These are phyloP conservation scores for Rhimphoctona megacephalus DNA, from an alignment of 2,888 invertebrate species.

Conservation along the genomic window DNA sequence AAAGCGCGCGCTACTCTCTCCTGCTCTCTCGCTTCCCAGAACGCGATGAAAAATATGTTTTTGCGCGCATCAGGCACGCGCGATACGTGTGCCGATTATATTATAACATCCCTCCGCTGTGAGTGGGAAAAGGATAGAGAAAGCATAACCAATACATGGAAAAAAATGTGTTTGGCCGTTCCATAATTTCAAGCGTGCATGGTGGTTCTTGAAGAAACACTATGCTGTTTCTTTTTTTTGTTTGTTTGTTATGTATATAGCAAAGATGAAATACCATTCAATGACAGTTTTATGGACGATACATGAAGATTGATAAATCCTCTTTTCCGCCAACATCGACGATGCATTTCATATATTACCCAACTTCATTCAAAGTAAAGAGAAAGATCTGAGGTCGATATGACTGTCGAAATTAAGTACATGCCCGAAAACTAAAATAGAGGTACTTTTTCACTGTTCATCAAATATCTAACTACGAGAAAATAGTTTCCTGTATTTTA, in stretches of 20 bases:
- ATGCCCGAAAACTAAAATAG: neutral
- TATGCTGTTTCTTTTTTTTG: no score
- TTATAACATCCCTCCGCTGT: constrained; percentile 74
- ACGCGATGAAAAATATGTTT: constrained; percentile 82
- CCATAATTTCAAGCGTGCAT: constrained; percentile 5
- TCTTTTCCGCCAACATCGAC: neutral
- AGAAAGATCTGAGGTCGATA: neutral
- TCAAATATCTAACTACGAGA: neutral
- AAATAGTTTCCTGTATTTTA: neutral
- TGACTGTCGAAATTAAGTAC: neutral
- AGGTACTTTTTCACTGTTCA: neutral
- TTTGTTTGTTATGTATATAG: no score
- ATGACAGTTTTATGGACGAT: constrained; percentile 8
- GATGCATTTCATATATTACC: neutral
- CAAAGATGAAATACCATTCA: constrained; percentile 1
- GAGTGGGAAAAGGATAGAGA: constrained; percentile 10
- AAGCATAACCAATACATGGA: constrained; percentile 11
- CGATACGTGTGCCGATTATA: constrained; percentile 83
- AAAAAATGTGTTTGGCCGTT: constrained; percentile 9
- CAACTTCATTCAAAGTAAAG: neutral
- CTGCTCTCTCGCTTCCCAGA: constrained; percentile 77
- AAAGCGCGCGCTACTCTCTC: constrained; percentile 63
- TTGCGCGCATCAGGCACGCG: constrained; percentile 79
- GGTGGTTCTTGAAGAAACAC: neutral
- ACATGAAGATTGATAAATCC: neutral